A percentile compares a stretch with the other conserved stretches of the same genome.
phyloP scores from a whole-genome alignment of 2,113 vertebrate genomes.

The Panthera leo region DNA sequence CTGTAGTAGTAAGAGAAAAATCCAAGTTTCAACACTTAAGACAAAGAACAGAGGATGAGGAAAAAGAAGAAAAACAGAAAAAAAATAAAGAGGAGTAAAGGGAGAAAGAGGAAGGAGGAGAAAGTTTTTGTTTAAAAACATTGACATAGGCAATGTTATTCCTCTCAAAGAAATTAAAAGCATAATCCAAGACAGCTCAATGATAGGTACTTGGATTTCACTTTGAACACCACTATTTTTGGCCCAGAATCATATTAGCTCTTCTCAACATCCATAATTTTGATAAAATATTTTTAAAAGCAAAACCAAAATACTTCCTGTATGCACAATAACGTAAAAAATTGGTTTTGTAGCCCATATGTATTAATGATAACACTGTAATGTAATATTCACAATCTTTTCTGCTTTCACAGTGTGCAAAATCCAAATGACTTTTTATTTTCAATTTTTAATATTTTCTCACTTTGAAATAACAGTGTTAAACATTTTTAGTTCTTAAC shows the following conservation, averaged over 20 bases:
- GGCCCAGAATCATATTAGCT: not conserved
- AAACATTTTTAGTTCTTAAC: not conserved
- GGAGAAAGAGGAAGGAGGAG: not conserved
- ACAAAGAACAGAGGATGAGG: not conserved
- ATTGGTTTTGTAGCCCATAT: not conserved
- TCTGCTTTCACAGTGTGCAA: not conserved
- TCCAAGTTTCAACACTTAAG: not conserved
- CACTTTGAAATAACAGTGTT: not conserved
- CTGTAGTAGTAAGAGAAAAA: not conserved
- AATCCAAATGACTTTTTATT: conserved; percentile 10
- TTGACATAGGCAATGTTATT: not conserved
- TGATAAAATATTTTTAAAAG: conserved; percentile 8
- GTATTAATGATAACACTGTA: not conserved
- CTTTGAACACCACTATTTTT: conserved; percentile 9
- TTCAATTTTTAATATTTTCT: conserved; percentile 1
- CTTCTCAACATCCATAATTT: not conserved
- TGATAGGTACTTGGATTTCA: not conserved
- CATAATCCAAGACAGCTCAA: not conserved
- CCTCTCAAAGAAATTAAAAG: not conserved
- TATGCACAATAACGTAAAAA: not conserved
- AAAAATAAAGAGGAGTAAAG: not conserved
- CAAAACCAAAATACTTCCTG: not conserved
- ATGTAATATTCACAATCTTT: conserved; percentile 31
- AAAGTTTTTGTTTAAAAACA: not conserved
- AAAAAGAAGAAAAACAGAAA: not conserved